Conservation (phyloP, 1,140 invertebrate genomes). For the Parapsyche elsis region DNA sequence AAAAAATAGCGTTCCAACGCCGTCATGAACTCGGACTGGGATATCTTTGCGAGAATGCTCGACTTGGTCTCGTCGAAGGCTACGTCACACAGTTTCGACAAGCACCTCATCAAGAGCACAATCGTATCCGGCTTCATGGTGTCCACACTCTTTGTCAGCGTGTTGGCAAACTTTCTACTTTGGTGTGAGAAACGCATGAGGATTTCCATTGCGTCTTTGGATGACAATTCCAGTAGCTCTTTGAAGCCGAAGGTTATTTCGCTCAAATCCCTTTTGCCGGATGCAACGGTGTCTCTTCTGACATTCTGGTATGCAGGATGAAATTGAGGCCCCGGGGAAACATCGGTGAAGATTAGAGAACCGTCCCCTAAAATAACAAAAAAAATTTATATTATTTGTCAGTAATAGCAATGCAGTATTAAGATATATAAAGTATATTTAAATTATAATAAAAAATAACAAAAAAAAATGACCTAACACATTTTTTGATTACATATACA, state of each 20-base stretch:
- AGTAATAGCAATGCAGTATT: no score
- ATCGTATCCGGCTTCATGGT: not conserved
- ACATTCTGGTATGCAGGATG: no score
- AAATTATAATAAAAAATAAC: no score
- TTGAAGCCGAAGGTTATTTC: not conserved
- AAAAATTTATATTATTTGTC: no score
- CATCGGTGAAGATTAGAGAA: no score
- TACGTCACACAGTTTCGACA: not conserved
- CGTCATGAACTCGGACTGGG: not conserved
- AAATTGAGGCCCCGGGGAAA: no score
- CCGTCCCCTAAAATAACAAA: no score
- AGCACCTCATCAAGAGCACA: conserved; percentile 5
- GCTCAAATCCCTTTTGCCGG: not conserved
- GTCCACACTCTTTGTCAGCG: not conserved
- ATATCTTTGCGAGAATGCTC: not conserved
- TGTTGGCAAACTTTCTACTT: not conserved
- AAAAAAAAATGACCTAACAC: no score
- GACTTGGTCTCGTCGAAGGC: conserved; percentile 8
- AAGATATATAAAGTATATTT: no score
- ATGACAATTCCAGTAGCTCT: not conserved
- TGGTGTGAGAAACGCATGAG: not conserved
- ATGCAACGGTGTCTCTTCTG: no score
- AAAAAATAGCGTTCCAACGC: not conserved
- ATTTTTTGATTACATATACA: no score
- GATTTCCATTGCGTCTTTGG: not conserved